Conservation (phyloP, 2,113 vertebrate genomes). For the Chamaetylas fuelleborni region DNA sequence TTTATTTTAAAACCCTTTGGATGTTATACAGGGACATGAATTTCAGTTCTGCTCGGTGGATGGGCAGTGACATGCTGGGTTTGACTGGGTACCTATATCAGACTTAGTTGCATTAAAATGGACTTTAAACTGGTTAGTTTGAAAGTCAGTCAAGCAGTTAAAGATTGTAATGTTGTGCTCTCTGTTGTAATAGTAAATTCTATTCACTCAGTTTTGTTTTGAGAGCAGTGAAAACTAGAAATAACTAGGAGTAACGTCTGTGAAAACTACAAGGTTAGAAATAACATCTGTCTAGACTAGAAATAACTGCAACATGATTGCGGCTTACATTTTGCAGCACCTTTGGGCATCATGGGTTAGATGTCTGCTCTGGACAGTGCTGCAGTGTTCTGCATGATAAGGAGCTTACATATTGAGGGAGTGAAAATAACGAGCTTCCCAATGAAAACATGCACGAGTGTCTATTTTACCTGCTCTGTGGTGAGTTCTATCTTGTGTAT, state of each 20-base stretch:
- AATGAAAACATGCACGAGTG: rapidly evolving
- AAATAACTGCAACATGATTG: neutral
- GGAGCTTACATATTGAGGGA: neutral
- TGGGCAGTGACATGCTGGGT: neutral
- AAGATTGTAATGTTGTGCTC: neutral
- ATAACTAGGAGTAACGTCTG: neutral
- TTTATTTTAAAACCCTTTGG: neutral
- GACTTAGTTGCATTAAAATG: neutral
- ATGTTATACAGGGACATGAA: neutral
- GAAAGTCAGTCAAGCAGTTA: neutral
- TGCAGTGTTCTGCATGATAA: neutral
- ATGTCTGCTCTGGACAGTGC: neutral
- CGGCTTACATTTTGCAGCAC: neutral
- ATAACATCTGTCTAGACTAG: neutral
- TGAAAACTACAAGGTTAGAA: neutral
- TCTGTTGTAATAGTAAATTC: neutral
- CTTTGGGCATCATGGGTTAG: neutral
- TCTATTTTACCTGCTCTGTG: neutral
- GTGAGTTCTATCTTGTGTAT: neutral
- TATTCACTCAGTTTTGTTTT: neutral
- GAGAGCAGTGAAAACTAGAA: neutral
- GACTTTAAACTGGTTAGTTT: neutral
- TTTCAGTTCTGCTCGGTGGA: neutral
- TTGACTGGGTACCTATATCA: neutral
- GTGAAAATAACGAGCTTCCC: neutral